phyloP scores from a whole-genome alignment of 2,888 invertebrate genomes.

The Rhopalosiphum nymphaeae region DNA sequence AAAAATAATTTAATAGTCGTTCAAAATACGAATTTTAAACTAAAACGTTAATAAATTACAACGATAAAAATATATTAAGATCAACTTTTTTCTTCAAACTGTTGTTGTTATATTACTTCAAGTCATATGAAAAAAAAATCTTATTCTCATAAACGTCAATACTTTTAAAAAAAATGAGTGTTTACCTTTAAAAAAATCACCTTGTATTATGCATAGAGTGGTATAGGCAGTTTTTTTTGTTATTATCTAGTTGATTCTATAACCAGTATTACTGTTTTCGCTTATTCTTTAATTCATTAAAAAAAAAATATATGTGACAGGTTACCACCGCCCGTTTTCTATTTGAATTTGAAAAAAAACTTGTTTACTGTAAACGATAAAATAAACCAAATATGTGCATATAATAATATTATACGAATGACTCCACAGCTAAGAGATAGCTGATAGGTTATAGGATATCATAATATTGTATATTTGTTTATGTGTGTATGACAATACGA shows the following conservation, averaged over 20 bases:
- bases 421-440: neutral
- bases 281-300: neutral
- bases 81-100: neutral
- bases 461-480: neutral
- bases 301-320: neutral
- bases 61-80: too few species aligned
- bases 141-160: neutral
- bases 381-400: neutral
- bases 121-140: neutral
- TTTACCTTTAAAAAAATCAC: neutral
- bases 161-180: neutral
- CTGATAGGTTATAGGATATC: neutral
- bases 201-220: neutral
- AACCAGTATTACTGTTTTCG: neutral
- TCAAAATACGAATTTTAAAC: neutral
- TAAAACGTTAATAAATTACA: neutral
- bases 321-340: neutral
- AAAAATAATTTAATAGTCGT: neutral
- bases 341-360: neutral
- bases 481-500: neutral
- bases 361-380: neutral
- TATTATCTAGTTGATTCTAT: neutral
- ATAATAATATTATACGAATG: neutral
- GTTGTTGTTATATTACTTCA: neutral
- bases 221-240: neutral